phyloP scores from a whole-genome alignment of 2,797 vertebrate genomes.

The Limnodromus scolopaceus region DNA sequence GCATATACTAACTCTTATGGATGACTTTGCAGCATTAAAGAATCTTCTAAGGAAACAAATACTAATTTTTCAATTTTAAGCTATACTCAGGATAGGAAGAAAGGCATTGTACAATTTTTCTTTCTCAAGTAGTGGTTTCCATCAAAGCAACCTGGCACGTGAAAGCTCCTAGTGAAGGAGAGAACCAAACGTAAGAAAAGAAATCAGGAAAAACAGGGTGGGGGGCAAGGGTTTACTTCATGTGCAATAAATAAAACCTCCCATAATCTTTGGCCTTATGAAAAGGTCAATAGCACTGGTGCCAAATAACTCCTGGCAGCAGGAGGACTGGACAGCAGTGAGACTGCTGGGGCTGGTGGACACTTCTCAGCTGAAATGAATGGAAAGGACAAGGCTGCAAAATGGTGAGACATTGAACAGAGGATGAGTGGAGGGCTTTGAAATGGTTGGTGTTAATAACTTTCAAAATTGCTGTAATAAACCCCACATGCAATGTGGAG shows the following conservation, averaged over 20 bases:
- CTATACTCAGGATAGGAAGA: neutral
- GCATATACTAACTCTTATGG: neutral
- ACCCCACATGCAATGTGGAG: neutral
- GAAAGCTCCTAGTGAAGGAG: neutral
- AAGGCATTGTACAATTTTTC: neutral
- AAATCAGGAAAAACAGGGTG: neutral
- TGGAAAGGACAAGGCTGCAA: neutral
- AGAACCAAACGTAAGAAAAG: neutral
- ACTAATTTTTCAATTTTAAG: neutral
- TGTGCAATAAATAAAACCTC: conserved; percentile 36
- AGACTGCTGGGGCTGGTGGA: neutral
- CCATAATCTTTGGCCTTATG: neutral
- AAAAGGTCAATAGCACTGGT: neutral
- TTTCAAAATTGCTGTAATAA: neutral
- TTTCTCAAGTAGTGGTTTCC: conserved; percentile 8
- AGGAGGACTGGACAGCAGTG: neutral
- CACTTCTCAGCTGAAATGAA: neutral
- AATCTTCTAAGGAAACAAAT: neutral
- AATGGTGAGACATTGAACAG: neutral
- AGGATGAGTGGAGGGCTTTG: neutral
- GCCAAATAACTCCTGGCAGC: neutral
- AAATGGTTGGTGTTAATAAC: neutral
- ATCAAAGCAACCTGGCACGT: neutral
- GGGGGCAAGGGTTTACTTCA: neutral
- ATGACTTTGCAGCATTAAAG: neutral